Evolutionary conservation across 1,140 invertebrate species (phyloP).

Genomic region (Paracyclopina nana): DNA sequence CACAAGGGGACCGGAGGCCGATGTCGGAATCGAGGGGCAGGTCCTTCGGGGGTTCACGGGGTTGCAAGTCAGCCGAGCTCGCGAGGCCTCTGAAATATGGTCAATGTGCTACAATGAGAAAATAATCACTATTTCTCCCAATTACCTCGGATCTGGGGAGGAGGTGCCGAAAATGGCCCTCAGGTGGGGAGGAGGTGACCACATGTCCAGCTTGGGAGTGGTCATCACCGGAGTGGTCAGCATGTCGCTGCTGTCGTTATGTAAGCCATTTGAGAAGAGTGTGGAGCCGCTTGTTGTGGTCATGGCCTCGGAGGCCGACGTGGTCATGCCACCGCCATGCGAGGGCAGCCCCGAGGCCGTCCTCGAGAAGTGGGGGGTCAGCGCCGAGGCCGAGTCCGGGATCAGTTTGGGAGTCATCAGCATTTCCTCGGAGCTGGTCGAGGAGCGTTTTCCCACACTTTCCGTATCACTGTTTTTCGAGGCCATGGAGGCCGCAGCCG

Average conservation of each 20-base stretch:
- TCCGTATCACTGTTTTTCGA: not conserved
- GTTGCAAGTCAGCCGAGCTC: not conserved
- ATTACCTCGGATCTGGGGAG: too few relatives aligned
- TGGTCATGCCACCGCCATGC: not conserved
- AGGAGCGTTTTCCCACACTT: not conserved
- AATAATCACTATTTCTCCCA: too few relatives aligned
- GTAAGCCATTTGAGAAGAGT: not conserved
- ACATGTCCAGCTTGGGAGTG: slow-evolving; percentile 5
- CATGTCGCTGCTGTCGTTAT: slow-evolving; percentile 4
- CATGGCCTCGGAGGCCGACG: not conserved
- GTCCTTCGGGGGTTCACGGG: slow-evolving; percentile 2
- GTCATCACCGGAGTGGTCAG: slow-evolving; percentile 10
- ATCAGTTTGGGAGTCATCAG: slow-evolving; percentile 6
- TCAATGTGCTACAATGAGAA: too few relatives aligned
- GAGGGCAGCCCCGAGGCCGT: not conserved
- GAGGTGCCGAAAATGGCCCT: not conserved
- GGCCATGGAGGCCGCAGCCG: not conserved
- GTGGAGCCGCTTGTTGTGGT: too few relatives aligned
- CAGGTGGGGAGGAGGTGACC: not conserved
- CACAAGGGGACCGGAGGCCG: slow-evolving; percentile 10
- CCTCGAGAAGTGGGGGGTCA: not conserved
- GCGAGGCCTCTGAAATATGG: too few relatives aligned
- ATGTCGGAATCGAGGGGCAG: slow-evolving; percentile 11
- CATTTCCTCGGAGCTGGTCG: not conserved
- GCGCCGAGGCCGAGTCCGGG: not conserved